These are phyloP conservation scores for Nemurella pictetii DNA, from an alignment of 2,888 invertebrate genomes.

Conservation along the genomic window DNA sequence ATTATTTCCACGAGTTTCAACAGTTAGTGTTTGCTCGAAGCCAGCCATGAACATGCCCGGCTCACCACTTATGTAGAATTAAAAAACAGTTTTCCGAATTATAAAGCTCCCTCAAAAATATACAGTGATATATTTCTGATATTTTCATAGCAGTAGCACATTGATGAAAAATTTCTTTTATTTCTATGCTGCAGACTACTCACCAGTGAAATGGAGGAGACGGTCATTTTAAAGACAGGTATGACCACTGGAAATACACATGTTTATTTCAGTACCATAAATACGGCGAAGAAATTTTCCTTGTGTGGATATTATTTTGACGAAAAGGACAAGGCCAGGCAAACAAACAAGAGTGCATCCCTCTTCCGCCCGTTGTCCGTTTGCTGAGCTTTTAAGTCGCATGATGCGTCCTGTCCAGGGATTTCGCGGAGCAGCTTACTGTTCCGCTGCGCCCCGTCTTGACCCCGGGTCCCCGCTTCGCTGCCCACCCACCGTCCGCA, in stretches of 20 bases:
- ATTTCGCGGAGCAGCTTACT: constrained; percentile 16
- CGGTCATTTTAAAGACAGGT: too few relatives aligned
- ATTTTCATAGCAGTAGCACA: too few relatives aligned
- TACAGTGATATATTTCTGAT: too few relatives aligned
- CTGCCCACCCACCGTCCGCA: background rate
- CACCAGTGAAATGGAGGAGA: too few relatives aligned
- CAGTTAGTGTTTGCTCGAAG: background rate
- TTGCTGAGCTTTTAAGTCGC: constrained; percentile 20
- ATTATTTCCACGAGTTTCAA: background rate
- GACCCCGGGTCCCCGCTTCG: background rate
- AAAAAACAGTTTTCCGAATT: background rate
- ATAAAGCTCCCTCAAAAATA: background rate
- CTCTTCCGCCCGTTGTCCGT: background rate
- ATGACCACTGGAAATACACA: too few relatives aligned
- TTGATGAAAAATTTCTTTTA: too few relatives aligned
- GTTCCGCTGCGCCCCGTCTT: constrained; percentile 10
- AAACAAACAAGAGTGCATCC: background rate
- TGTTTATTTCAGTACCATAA: too few relatives aligned
- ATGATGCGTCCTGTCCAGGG: constrained; percentile 18
- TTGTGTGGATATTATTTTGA: background rate
- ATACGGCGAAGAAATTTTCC: too few relatives aligned
- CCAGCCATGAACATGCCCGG: background rate
- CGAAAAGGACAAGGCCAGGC: background rate
- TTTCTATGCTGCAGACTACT: too few relatives aligned
- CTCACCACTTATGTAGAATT: background rate